phyloP scores from a whole-genome alignment of 2,888 invertebrate species.

The Eurois occulta region DNA sequence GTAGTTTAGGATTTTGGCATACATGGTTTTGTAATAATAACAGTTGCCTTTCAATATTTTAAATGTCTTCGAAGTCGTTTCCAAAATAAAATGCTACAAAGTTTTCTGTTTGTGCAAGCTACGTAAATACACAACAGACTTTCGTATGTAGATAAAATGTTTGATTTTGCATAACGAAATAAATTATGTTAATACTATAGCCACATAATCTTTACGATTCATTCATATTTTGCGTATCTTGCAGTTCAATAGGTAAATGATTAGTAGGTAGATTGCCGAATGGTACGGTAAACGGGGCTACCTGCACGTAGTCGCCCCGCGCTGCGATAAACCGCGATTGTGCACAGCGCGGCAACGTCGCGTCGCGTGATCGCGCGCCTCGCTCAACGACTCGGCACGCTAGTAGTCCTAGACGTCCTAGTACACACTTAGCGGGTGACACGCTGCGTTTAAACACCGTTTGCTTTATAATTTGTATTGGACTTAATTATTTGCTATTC shows the following conservation, averaged over 20 bases:
- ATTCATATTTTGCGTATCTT: slow-evolving; percentile 10
- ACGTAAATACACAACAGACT: background rate
- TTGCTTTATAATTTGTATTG: background rate
- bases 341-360: slow-evolving; percentile 69
- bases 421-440: slow-evolving; percentile 22
- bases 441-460: background rate
- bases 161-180: background rate
- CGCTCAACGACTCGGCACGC: slow-evolving; percentile 38
- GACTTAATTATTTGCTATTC: background rate
- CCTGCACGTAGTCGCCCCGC: slow-evolving; percentile 16
- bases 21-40: background rate
- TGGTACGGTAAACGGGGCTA: background rate
- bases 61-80: background rate
- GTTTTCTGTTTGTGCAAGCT: background rate
- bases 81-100: background rate
- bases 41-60: background rate
- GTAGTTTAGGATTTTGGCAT: background rate
- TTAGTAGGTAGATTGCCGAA: slow-evolving; percentile 14
- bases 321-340: slow-evolving; percentile 46
- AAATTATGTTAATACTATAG: background rate
- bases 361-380: slow-evolving; percentile 62
- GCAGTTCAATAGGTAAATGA: slow-evolving; percentile 13
- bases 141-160: background rate
- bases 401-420: slow-evolving; percentile 12
- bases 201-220: slow-evolving; percentile 1